Conservation (phyloP, 92 coral and sea anemone genomes). For the Plumapathes pennacea region DNA sequence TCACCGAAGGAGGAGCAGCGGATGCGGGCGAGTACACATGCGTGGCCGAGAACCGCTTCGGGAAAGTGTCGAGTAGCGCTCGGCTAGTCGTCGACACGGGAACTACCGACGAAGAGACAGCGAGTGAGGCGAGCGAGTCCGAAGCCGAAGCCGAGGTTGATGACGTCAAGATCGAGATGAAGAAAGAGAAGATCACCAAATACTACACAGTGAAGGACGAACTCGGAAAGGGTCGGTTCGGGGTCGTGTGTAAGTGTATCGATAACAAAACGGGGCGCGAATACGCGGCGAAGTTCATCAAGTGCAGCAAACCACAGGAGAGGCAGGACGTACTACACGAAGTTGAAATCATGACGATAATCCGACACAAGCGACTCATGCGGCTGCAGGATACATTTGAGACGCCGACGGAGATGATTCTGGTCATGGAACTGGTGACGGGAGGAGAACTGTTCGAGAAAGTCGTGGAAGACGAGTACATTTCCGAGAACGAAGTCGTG, state of each 20-base stretch:
- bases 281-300: constrained; percentile 91
- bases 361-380: constrained; percentile 79
- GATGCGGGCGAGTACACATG: constrained; percentile 97
- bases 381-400: constrained; percentile 80
- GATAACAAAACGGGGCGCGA: constrained; percentile 76
- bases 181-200: constrained; percentile 66
- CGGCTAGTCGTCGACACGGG: constrained; percentile 72
- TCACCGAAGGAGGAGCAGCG: constrained; percentile 85
- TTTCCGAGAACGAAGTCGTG: constrained; percentile 89
- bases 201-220: constrained; percentile 88
- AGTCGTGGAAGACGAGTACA: constrained; percentile 91
- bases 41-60: constrained; percentile 84
- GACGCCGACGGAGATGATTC: constrained; percentile 88
- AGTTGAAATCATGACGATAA: constrained; percentile 79
- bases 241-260: constrained; percentile 91
- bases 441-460: constrained; percentile 99
- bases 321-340: constrained; percentile 86
- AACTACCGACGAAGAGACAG: constrained; percentile 71
- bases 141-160: constrained; percentile 69
- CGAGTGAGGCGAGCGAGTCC: constrained; percentile 66
- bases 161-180: constrained; percentile 43
- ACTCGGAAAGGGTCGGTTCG: constrained; percentile 95
- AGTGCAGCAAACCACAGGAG: constrained; percentile 70
- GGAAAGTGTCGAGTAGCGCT: constrained; percentile 85
- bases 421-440: constrained; percentile 89